phyloP scores from a whole-genome alignment of 2,797 vertebrate genomes.

The Sebastes taczanowskii region DNA sequence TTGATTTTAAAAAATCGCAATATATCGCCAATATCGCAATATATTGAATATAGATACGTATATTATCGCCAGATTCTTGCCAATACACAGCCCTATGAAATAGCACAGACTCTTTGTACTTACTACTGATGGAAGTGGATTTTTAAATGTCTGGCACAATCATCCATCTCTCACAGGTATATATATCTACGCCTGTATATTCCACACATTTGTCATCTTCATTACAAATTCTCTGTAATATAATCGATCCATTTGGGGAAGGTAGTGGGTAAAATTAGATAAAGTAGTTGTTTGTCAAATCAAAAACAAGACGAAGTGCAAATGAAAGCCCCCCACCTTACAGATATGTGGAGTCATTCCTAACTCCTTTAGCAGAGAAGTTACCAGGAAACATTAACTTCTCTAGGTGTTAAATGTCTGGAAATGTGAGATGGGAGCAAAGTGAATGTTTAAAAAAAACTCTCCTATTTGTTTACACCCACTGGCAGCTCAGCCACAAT shows the following conservation, averaged over 20 bases:
- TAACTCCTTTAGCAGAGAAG: conserved; percentile 38
- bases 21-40: too few relatives aligned
- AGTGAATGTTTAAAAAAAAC: conserved; percentile 14
- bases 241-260: conserved; percentile 13
- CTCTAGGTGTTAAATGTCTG: conserved; percentile 49
- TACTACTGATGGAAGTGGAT: conserved; percentile 14
- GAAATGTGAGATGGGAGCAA: conserved; percentile 46
- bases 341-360: conserved; percentile 19
- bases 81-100: not conserved
- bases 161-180: conserved; percentile 10
- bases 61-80: too few relatives aligned
- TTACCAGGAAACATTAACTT: conserved; percentile 50
- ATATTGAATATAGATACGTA: too few relatives aligned
- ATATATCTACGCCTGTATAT: not conserved
- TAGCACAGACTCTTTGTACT: not conserved
- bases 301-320: conserved; percentile 43
- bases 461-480: conserved; percentile 57
- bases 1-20: too few relatives aligned
- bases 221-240: conserved; percentile 10
- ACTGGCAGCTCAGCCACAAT: conserved; percentile 52
- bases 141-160: conserved; percentile 24
- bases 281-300: conserved; percentile 40
- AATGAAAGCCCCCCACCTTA: conserved; percentile 17
- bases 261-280: conserved; percentile 27
- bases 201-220: conserved; percentile 24